Base-by-base conservation (phyloP, 2,888 invertebrate genomes). In the Dryadula phaetusa region DNA sequence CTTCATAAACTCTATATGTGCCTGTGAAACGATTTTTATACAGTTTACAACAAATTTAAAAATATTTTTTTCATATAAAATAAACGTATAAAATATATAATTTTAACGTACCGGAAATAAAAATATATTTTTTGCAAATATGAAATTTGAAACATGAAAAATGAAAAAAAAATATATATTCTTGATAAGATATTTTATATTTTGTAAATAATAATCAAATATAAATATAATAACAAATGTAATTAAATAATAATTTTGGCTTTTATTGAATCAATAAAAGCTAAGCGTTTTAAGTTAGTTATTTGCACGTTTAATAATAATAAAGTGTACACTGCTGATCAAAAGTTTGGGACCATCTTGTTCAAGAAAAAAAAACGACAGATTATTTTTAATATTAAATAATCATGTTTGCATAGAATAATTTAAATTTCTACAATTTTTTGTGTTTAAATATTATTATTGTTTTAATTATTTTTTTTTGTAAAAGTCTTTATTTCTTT, bases 221-320 rank as follows among this genome's bases (percentile, higher is more conserved):
- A 14, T 22, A 4, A 25, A 8, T 54, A 37, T 37, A 37, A 54
- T 37, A 34, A 14, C 28, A 18, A 49, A 0, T 16, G 0, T 37
- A 47, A 61, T 6, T 46, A 32, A 37, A 52, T 16, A 32, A 16
- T 18, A 32, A 37, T 12, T 62, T 63, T 42, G 28, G 64, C 62
- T 74, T 76, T 76, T 76, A 75, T 74, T 74, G 74, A 76, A 75
- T 75, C 73, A 76, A 74, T 73, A 75, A 74, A 75, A 72, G 66
- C 18, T 61, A 58, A 49, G 34, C 47, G 42, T 53, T 28, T 40
- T 12, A 25, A 40, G 25, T 10, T 28, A 22, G 28, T 25, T 3
- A 16, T n/a, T 58, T 25, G 16, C 16, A 58, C 40, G 20, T 18
- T 60, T 22, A 60, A 44, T 47, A 42, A 22, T 49, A 8, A 44